These are phyloP conservation scores for Drosophila borealis DNA, from an alignment of 2,888 invertebrate species.

Conservation along the genomic window DNA sequence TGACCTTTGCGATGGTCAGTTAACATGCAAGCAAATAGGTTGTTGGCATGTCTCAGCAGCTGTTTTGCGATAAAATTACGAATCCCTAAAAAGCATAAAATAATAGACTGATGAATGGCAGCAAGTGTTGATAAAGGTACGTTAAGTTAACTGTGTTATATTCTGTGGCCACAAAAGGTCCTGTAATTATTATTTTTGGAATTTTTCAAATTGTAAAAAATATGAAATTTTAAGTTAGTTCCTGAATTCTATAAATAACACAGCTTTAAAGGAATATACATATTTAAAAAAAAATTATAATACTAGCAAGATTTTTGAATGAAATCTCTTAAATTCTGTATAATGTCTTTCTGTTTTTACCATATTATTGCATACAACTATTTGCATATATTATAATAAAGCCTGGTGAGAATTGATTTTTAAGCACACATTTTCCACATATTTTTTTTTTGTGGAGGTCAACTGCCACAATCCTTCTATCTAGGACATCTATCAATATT, in stretches of 20 bases:
- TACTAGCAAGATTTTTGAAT: too few relatives aligned
- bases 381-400: too few relatives aligned
- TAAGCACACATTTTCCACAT: background rate
- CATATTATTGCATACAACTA: background rate
- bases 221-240: too few relatives aligned
- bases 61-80: background rate
- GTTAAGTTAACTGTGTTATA: too few relatives aligned
- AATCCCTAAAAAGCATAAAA: background rate
- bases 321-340: too few relatives aligned
- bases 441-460: background rate
- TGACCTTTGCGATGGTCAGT: background rate
- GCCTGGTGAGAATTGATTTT: background rate
- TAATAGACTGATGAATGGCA: background rate
- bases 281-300: too few relatives aligned
- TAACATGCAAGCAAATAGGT: slow-evolving; percentile 1
- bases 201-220: too few relatives aligned
- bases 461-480: background rate
- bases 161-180: too few relatives aligned
- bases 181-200: too few relatives aligned
- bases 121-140: background rate
- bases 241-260: too few relatives aligned
- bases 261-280: too few relatives aligned
- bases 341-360: too few relatives aligned
- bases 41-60: background rate
- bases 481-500: background rate